A percentile compares a stretch with the other conserved stretches of the same genome.
These are phyloP conservation scores for Drosophila phalerata DNA, from an alignment of 2,888 invertebrate species.

Conservation along the genomic window DNA sequence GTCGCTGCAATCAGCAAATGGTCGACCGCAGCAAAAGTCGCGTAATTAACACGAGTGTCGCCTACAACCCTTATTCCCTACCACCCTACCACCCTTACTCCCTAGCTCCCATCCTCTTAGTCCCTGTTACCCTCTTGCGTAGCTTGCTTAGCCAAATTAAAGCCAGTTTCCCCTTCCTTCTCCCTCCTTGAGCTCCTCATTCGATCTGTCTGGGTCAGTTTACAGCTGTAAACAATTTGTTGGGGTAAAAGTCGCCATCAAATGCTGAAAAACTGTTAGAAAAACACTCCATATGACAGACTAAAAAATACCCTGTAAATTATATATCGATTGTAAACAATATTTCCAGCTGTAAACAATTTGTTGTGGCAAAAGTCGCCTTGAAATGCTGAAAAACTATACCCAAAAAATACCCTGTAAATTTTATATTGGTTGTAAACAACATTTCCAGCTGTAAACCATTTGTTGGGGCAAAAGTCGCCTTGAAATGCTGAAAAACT, in stretches of 20 bases:
- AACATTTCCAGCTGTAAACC: too few relatives aligned
- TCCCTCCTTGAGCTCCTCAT: not conserved
- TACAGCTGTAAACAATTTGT: slow-evolving; percentile 57
- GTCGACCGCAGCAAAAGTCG: slow-evolving; percentile 78
- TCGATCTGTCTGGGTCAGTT: slow-evolving; percentile 13
- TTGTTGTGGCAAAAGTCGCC: not conserved
- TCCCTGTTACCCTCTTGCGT: not conserved
- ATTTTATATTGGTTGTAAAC: too few relatives aligned
- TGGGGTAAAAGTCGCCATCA: slow-evolving; percentile 9
- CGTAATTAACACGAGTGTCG: slow-evolving; percentile 72
- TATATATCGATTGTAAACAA: not conserved
- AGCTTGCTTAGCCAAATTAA: slow-evolving; percentile 46
- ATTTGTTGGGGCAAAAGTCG: slow-evolving; percentile 13
- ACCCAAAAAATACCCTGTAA: not conserved
- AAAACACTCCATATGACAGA: not conserved
- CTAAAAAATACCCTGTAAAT: slow-evolving; percentile 13
- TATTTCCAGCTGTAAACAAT: too few relatives aligned
- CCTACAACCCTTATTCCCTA: not conserved
- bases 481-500: slow-evolving; percentile 10
- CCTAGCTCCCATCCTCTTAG: not conserved
- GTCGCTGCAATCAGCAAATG: slow-evolving; percentile 74
- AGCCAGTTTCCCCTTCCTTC: slow-evolving; percentile 5
- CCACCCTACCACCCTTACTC: not conserved
- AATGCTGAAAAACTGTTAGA: slow-evolving; percentile 3
- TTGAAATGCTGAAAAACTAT: too few relatives aligned